These are phyloP conservation scores for Unio pictorum DNA, from an alignment of 2,888 invertebrate species.

Conservation along the genomic window DNA sequence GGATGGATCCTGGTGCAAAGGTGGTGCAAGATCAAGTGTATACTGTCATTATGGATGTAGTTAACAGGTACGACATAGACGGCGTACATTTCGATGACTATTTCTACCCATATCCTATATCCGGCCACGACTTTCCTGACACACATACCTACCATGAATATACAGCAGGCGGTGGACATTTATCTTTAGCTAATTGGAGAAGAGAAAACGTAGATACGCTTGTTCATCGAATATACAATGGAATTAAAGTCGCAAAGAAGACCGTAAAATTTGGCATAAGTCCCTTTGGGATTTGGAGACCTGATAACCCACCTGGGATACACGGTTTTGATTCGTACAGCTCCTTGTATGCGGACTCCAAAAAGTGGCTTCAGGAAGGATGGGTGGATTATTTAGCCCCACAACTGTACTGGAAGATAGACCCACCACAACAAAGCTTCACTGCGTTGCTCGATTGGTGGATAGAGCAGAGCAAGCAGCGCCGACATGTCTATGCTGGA, in stretches of 20 bases:
- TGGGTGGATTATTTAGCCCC: slow-evolving; percentile 66
- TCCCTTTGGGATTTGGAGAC: slow-evolving; percentile 67
- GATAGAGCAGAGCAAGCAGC: slow-evolving; percentile 50
- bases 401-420: slow-evolving; percentile 67
- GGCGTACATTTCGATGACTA: slow-evolving; percentile 68
- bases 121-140: slow-evolving; percentile 58
- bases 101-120: slow-evolving; percentile 67
- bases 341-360: slow-evolving; percentile 59
- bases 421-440: slow-evolving; percentile 63
- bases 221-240: slow-evolving; percentile 42
- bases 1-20: slow-evolving; percentile 65
- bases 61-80: slow-evolving; percentile 61
- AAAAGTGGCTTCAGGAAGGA: slow-evolving; percentile 59
- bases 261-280: slow-evolving; percentile 62
- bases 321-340: slow-evolving; percentile 53
- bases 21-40: slow-evolving; percentile 52
- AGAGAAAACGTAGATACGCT: slow-evolving; percentile 60
- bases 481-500: slow-evolving; percentile 57
- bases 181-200: slow-evolving; percentile 60
- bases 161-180: slow-evolving; percentile 45
- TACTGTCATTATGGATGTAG: slow-evolving; percentile 57
- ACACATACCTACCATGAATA: slow-evolving; percentile 54
- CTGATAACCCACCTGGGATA: slow-evolving; percentile 57
- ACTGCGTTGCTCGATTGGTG: slow-evolving; percentile 64
- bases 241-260: slow-evolving; percentile 43